A percentile compares a stretch with the other conserved stretches of the same genome.
phyloP scores from a whole-genome alignment of 2,113 vertebrate species.

The Malurus melanocephalus region DNA sequence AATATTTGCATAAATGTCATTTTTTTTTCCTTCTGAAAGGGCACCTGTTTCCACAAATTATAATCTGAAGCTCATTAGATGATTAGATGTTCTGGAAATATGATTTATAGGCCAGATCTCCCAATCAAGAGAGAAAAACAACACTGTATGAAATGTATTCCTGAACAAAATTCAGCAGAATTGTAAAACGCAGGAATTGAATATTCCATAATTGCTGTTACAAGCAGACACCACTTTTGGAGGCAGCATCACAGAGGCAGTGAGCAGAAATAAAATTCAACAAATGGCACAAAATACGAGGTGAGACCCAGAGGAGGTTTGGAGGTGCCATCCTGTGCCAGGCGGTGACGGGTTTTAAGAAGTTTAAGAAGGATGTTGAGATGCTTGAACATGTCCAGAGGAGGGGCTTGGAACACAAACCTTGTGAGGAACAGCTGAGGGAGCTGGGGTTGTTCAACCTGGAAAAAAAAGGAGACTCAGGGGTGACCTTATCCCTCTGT shows the following conservation, averaged over 20 bases:
- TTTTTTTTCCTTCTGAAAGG: conserved; percentile 19
- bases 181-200: background rate
- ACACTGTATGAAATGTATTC: background rate
- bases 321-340: background rate
- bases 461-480: too few species aligned
- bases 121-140: conserved; percentile 30
- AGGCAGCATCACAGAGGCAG: background rate
- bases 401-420: too few species aligned
- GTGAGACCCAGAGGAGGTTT: background rate
- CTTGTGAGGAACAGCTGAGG: too few species aligned
- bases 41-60: conserved; percentile 28
- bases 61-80: conserved; percentile 30
- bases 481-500: too few species aligned
- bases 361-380: too few species aligned
- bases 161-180: conserved; percentile 9
- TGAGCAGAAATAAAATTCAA: background rate
- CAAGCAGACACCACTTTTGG: background rate
- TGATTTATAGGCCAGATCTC: background rate
- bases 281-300: background rate
- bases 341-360: background rate
- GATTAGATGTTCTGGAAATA: conserved; percentile 32
- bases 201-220: background rate
- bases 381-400: too few species aligned
- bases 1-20: conserved; percentile 11
- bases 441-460: too few species aligned